phyloP scores from a whole-genome alignment of 2,113 vertebrate genomes.

The Chamaea fasciata region DNA sequence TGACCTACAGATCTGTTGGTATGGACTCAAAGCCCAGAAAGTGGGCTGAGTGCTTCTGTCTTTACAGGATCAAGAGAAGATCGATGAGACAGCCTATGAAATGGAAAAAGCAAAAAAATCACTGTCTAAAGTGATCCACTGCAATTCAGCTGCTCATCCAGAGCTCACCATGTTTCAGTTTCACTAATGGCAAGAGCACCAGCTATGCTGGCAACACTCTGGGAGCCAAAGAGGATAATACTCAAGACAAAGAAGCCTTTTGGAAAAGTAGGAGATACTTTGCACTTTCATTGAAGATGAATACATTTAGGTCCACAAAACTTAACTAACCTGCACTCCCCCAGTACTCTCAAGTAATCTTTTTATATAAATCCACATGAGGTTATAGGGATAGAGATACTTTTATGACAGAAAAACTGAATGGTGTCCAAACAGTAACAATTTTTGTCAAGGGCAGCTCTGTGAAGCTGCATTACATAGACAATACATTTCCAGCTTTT shows the following conservation, averaged over 20 bases:
- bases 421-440: neutral
- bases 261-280: neutral
- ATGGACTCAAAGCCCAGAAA: constrained; percentile 10
- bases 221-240: neutral
- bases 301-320: neutral
- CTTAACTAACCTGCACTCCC: neutral
- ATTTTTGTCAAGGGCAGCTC: neutral
- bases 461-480: neutral
- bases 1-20: constrained; percentile 19
- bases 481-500: neutral
- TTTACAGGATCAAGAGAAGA: constrained; percentile 2
- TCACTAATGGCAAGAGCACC: neutral
- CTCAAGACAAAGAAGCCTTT: neutral
- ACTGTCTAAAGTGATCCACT: neutral
- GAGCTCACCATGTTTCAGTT: neutral
- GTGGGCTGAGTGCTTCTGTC: neutral
- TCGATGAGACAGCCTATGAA: constrained; percentile 7
- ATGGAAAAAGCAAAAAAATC: constrained; percentile 26
- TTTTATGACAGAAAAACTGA: neutral
- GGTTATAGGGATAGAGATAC: neutral
- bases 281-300: neutral
- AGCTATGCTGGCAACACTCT: neutral
- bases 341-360: neutral
- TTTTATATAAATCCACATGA: neutral
- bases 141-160: neutral